These are phyloP conservation scores for Himalopsyche japonica DNA, from an alignment of 2,888 invertebrate genomes.

Conservation along the genomic window DNA sequence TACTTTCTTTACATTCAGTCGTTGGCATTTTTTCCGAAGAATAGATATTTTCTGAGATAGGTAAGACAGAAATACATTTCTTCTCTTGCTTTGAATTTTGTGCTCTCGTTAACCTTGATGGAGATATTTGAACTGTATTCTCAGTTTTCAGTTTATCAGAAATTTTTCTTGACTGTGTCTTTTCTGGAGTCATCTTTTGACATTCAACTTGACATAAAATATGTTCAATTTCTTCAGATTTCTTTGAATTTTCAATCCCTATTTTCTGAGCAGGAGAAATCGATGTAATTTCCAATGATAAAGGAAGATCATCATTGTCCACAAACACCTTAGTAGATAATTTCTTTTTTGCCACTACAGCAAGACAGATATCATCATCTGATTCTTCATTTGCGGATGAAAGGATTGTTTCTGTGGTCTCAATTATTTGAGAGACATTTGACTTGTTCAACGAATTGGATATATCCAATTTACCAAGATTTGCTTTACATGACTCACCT, in stretches of 20 bases:
- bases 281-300: neutral
- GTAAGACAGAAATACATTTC: neutral
- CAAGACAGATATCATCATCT: constrained; percentile 37
- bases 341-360: constrained; percentile 31
- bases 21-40: neutral
- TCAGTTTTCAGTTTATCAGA: neutral
- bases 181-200: neutral
- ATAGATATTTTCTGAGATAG: neutral
- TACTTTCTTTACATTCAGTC: neutral
- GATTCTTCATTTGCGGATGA: constrained; percentile 17
- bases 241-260: neutral
- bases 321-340: neutral
- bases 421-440: neutral
- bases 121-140: neutral
- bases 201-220: neutral
- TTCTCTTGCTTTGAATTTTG: neutral
- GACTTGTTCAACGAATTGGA: neutral
- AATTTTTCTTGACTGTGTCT: neutral
- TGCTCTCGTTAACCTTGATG: neutral
- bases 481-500: constrained; percentile 31
- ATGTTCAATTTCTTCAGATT: neutral
- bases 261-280: neutral
- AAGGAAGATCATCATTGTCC: neutral
- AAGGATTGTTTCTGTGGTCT: neutral
- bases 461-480: constrained; percentile 16